A percentile compares a stretch with the other conserved stretches of the same genome.
phyloP scores from a whole-genome alignment of 2,113 vertebrate species.

The Porphyrio hochstetteri region DNA sequence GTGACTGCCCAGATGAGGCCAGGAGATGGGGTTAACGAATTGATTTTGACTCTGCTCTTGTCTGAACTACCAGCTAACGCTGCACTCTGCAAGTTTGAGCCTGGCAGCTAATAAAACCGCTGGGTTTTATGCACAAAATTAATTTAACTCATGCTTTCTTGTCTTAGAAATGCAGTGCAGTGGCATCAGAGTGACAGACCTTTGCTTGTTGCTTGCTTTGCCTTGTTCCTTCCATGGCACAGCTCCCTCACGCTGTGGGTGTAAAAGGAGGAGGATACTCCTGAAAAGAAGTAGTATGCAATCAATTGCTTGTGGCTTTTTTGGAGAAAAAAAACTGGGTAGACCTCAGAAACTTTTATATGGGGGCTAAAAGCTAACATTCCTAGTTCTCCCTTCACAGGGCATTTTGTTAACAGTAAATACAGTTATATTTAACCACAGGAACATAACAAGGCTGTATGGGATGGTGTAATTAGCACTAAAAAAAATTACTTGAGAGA shows the following conservation, averaged over 20 bases:
- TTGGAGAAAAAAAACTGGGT: not conserved
- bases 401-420: not conserved
- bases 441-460: not conserved
- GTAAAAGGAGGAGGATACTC: not conserved
- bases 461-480: not conserved
- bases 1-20: not conserved
- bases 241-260: accelerated
- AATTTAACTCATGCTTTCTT: not conserved
- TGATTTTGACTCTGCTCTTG: not conserved
- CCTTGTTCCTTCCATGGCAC: not conserved
- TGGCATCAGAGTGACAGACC: not conserved
- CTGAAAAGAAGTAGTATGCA: not conserved
- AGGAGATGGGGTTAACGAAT: conserved; percentile 39
- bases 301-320: not conserved
- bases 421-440: not conserved
- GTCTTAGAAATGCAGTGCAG: not conserved
- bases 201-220: not conserved
- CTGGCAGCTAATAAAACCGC: not conserved
- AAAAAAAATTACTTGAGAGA: not conserved
- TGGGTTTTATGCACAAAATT: not conserved
- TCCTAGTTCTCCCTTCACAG: not conserved
- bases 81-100: not conserved
- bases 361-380: not conserved
- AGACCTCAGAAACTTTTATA: not conserved
- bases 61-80: not conserved